Base-by-base conservation (phyloP, 1,140 invertebrate species). In the Drosophila pruinosa region DNA sequence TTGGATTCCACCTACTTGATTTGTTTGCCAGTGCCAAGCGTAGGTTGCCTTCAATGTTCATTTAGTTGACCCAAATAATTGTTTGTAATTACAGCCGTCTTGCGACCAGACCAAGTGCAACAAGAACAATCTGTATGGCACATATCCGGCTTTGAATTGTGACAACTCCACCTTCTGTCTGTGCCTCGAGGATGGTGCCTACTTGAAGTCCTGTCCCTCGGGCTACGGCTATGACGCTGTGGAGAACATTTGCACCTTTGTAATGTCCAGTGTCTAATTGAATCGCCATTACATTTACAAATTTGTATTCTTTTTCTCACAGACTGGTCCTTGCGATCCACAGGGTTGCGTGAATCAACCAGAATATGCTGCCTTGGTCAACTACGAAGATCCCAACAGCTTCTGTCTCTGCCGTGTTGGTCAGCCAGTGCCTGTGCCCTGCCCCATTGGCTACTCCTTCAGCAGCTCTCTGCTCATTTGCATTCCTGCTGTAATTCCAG, bases 271-370 rank as follows among this genome's bases (percentile, higher is more conserved):
- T 26, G 2, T 14, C 10, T 39, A 14, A 54, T 7, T 24, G 8
- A 15, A 4, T 41, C 0, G 1, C 15, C 1, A 43, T 22, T 22
- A 12, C 19, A 3, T 4, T 10, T n/a, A 2, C n/a, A n/a, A n/a
- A n/a, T n/a, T 45, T 45, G 31, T 34, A 3, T 28, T 10, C 8
- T n/a, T 22, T 57, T 22, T 7, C 0, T 6, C 5, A 10, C 22
- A 85, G 80, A 69, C 73, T 0, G 74, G 77, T 1, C 71, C 85
- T 5, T 85, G 81, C n/a, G 77, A 85, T 65, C 81, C 81, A 0
- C 43, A 4, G 19, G 39, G 15, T 4, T 85, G 81, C 14, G 22
- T 7, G 1, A 19, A 19, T 4, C 0, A 47, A 12, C 0, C 5
- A 0, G 74, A 86, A 8, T 86, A 81, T 31, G 28, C 21, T 0